Conservation (phyloP, 37 sponge, comb jelly and placozoan species). For the Geodia barretti region DNA sequence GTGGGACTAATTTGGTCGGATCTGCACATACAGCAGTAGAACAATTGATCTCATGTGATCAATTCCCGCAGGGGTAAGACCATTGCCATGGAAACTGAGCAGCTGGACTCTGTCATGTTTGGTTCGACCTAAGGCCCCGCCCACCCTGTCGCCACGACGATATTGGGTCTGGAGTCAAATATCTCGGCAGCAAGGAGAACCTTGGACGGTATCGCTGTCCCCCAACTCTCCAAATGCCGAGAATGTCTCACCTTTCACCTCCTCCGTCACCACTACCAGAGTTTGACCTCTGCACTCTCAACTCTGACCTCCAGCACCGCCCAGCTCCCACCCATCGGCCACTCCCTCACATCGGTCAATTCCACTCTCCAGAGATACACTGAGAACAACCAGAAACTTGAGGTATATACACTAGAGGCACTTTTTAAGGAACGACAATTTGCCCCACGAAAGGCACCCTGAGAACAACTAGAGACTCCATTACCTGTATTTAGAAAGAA, state of each 20-base stretch:
- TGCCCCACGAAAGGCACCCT: no score
- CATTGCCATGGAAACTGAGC: conserved; percentile 4
- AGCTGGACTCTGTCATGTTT: conserved; percentile 35
- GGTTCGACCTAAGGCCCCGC: not conserved
- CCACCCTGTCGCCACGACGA: not conserved
- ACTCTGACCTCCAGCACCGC: conserved; percentile 17
- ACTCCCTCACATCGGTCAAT: conserved; percentile 5
- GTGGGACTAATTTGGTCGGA: no score
- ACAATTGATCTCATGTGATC: not conserved
- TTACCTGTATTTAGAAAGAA: no score
- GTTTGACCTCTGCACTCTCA: conserved; percentile 20
- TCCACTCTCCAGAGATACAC: conserved; percentile 6
- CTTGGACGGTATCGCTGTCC: conserved; percentile 16
- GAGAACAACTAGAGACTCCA: no score
- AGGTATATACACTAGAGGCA: no score
- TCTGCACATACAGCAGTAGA: no score
- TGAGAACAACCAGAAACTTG: conserved; percentile 7
- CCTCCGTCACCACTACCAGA: not conserved
- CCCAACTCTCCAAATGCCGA: conserved; percentile 4
- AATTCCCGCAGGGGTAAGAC: conserved; percentile 21
- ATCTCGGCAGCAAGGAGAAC: not conserved
- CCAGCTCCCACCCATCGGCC: conserved; percentile 12
- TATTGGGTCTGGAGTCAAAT: conserved; percentile 14
- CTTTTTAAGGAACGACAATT: no score
- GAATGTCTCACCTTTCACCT: conserved; percentile 39